Evolutionary conservation across 1,140 invertebrate species (phyloP), one percentile per base, ranked within the genome.

Genomic region (Coptotermes formosanus): DNA sequence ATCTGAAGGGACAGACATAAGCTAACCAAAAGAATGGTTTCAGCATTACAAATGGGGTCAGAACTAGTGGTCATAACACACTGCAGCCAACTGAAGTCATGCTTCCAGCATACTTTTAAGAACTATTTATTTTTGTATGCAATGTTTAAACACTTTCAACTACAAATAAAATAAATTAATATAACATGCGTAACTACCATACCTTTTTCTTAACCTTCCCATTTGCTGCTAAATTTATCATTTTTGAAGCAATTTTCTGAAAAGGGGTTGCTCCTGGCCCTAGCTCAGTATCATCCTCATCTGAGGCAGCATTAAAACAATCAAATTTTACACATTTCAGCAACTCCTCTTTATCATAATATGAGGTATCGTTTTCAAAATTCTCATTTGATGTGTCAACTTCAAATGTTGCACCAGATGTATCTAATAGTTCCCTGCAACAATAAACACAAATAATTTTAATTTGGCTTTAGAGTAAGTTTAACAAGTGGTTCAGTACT

Each of bases 221-320:
- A 75, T 75, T 25, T 30, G 9, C 8, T 75, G 64, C 30, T 30
- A 75, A 75, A 75, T 30, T 30, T 75, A 16, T 75, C 64, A 75
- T 75, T n/a, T 75, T 75, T 75, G 25, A n/a, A n/a, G 64, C 64
- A n/a, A 75, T 75, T 75, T 30, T 75, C 14, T 75, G 64, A 75
- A 75, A 75, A 75, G 64, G 64, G 9, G 64, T 75, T 30, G 4
- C 25, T 75, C n/a, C 64, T n/a, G n/a, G 64, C 25, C 16, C 64
- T 30, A 9, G 7, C 25, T 30, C n/a, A 75, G 7, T 14, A n/a
- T 30, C n/a, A 11, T 75, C 64, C 14, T 75, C 64, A 75, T 75
- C 64, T n/a, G 64, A 75, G n/a, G 30, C 64, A 30, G 8, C 64
- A n/a, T 25, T 30, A 8, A 75, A 12, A 30, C 64, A 75, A 30